Evolutionary conservation across 2,113 vertebrate species (phyloP).

Genomic region (Sapayoa aenigma): DNA sequence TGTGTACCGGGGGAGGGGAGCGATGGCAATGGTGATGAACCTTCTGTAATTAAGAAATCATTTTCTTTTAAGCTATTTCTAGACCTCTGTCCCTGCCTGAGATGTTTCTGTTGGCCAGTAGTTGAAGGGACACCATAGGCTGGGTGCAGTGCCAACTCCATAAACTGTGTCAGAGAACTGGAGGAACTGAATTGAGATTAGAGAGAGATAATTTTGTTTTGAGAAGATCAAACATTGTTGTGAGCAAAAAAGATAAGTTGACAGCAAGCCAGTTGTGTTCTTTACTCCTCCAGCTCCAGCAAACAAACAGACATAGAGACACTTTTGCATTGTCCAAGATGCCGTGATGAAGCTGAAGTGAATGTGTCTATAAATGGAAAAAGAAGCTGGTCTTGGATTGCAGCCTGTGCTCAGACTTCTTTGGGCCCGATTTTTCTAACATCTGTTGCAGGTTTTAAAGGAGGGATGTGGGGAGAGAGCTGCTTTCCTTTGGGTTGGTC

Average conservation of each 20-base stretch:
- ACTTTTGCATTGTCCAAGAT: conserved; percentile 21
- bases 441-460: conserved; percentile 21
- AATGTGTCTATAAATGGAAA: conserved; percentile 66
- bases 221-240: conserved; percentile 47
- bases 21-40: conserved; percentile 15
- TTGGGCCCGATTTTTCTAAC: background rate
- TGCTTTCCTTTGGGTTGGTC: background rate
- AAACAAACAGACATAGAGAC: conserved; percentile 43
- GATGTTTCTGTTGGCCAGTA: conserved; percentile 59
- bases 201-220: conserved; percentile 59
- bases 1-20: background rate
- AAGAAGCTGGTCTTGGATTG: conserved; percentile 54
- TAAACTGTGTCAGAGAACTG: conserved; percentile 34
- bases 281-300: conserved; percentile 32
- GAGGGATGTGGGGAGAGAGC: background rate
- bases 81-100: conserved; percentile 23
- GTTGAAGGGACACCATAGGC: conserved; percentile 22
- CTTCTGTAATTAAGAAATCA: background rate
- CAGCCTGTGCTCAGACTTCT: conserved; percentile 49
- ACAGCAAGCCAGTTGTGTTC: conserved; percentile 51
- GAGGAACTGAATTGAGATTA: conserved; percentile 26
- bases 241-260: conserved; percentile 22
- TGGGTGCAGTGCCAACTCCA: conserved; percentile 37
- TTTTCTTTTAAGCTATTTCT: conserved; percentile 49
- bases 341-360: background rate